A percentile compares a stretch with the other conserved stretches of the same genome.
phyloP scores from a whole-genome alignment of 1,140 invertebrate species.

The Leptoteleia sp. region DNA sequence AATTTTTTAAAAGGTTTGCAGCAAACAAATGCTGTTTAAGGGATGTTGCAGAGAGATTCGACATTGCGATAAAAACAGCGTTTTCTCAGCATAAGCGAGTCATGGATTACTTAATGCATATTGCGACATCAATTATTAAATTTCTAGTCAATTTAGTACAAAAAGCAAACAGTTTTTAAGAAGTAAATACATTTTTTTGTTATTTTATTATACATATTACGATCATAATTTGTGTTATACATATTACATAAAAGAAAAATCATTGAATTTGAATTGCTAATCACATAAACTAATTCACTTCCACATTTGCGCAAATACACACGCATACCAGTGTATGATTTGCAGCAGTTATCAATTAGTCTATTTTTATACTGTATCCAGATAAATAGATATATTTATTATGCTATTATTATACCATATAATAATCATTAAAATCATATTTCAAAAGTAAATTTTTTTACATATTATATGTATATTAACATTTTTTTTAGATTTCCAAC shows the following conservation, averaged over 20 bases:
- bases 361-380: no score
- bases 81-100: conserved; percentile 1
- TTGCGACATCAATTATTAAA: conserved; percentile 4
- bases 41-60: not conserved
- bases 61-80: not conserved
- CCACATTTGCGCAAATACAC: no score
- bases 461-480: not conserved
- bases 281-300: no score
- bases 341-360: no score
- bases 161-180: not conserved
- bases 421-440: not conserved
- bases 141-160: conserved; percentile 1
- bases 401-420: not conserved
- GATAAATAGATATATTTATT: no score
- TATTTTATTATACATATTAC: no score
- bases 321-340: no score
- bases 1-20: conserved; percentile 3
- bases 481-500: conserved; percentile 1
- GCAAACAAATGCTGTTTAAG: conserved; percentile 7
- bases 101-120: not conserved
- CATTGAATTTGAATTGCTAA: no score
- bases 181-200: no score
- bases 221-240: no score
- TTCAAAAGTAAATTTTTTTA: not conserved
- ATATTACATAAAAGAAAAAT: no score